Conservation (phyloP, 2,113 vertebrate species). For the Nycticryphes semicollaris region DNA sequence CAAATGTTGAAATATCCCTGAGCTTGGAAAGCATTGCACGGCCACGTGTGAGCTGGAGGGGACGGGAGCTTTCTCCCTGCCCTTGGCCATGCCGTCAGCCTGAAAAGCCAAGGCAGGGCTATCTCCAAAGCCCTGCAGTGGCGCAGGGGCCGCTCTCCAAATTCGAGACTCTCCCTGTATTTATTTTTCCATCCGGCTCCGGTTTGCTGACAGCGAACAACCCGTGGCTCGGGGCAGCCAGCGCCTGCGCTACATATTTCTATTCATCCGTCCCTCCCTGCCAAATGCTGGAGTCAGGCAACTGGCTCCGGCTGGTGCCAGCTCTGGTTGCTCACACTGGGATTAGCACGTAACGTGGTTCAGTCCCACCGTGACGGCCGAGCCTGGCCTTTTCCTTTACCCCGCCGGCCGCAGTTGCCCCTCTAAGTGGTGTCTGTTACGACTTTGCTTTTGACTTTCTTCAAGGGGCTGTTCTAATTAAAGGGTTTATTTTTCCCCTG, state of each 20-base stretch:
- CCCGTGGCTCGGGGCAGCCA: neutral
- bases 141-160: neutral
- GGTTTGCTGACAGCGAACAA: neutral
- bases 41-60: neutral
- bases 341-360: slow-evolving; percentile 72
- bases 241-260: neutral
- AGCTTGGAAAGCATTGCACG: neutral
- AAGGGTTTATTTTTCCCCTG: neutral
- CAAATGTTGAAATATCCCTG: neutral
- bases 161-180: neutral
- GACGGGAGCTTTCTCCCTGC: neutral
- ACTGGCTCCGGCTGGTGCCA: slow-evolving; percentile 42
- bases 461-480: neutral
- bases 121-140: neutral
- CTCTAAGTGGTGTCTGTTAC: slow-evolving; percentile 46
- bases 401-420: slow-evolving; percentile 14
- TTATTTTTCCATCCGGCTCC: neutral
- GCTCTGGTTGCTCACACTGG: slow-evolving; percentile 74
- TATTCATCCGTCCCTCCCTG: slow-evolving; percentile 31
- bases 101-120: neutral
- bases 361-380: neutral
- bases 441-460: slow-evolving; percentile 53
- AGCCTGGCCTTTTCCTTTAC: slow-evolving; percentile 53
- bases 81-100: neutral
- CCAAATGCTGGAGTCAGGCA: slow-evolving; percentile 76